These are phyloP conservation scores for Hormaphis cornu DNA, from an alignment of 1,140 invertebrate genomes.

Conservation along the genomic window DNA sequence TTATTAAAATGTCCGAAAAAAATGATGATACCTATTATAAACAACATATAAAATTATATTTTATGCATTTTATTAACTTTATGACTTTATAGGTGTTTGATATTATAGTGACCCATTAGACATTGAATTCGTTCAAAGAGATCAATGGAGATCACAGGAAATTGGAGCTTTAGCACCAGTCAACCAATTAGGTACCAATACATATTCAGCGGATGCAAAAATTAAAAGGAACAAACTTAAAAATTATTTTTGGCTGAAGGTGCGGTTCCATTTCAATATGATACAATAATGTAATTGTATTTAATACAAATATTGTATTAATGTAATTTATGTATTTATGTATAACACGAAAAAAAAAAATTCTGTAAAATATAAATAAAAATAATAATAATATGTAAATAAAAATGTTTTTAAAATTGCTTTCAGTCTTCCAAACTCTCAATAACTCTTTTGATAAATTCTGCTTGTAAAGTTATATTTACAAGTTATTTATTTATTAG, in stretches of 20 bases:
- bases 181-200: background rate
- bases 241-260: background rate
- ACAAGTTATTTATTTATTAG: no score
- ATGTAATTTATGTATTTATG: background rate
- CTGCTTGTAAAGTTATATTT: background rate
- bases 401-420: background rate
- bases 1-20: background rate
- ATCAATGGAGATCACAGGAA: background rate
- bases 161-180: background rate
- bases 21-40: background rate
- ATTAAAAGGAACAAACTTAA: background rate
- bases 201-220: background rate
- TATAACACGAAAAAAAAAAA: background rate
- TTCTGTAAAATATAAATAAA: background rate
- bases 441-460: background rate
- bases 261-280: background rate
- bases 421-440: background rate
- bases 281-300: background rate
- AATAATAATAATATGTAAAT: no score
- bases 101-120: background rate
- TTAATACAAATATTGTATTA: background rate
- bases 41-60: background rate
- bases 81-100: background rate
- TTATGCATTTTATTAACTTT: background rate
- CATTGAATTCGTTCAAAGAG: background rate